Evolutionary conservation across 2,113 vertebrate genomes (phyloP).

Genomic region (Chauna torquata): DNA sequence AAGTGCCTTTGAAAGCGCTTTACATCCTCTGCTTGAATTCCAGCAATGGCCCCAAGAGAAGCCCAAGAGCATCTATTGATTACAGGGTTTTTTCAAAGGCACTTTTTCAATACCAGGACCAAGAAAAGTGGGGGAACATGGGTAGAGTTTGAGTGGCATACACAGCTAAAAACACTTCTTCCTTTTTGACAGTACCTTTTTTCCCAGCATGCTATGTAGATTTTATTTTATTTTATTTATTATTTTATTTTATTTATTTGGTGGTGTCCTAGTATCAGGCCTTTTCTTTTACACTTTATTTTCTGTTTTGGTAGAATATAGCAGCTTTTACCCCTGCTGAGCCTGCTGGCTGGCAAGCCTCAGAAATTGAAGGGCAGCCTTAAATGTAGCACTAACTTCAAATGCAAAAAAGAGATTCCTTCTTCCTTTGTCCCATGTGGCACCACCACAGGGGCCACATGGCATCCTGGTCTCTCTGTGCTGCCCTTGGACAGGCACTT

Average conservation of each 20-base stretch:
- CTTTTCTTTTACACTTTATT: not conserved
- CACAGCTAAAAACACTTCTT: not conserved
- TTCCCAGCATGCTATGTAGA: not conserved
- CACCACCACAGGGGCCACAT: not conserved
- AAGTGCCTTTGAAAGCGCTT: conserved; percentile 53
- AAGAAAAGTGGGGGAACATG: not conserved
- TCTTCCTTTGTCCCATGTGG: not conserved
- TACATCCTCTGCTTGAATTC: conserved; percentile 19
- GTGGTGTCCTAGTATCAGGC: not conserved
- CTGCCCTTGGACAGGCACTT: fast-evolving
- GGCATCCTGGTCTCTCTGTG: not conserved
- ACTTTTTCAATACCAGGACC: conserved; percentile 5
- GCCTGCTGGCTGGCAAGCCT: not conserved
- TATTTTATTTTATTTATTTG: not conserved
- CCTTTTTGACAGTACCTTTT: not conserved
- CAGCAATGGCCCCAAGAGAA: conserved; percentile 36
- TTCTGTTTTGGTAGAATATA: not conserved
- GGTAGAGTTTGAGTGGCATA: not conserved
- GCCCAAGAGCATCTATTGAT: conserved; percentile 53
- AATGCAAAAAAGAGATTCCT: not conserved
- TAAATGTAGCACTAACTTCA: not conserved
- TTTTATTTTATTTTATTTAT: not conserved
- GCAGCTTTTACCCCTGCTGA: not conserved
- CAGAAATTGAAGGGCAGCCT: not conserved
- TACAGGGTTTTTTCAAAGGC: conserved; percentile 20